Evolutionary conservation across 23 tunicate genomes (phyloP).

Genomic region (Oikopleura albicans): DNA sequence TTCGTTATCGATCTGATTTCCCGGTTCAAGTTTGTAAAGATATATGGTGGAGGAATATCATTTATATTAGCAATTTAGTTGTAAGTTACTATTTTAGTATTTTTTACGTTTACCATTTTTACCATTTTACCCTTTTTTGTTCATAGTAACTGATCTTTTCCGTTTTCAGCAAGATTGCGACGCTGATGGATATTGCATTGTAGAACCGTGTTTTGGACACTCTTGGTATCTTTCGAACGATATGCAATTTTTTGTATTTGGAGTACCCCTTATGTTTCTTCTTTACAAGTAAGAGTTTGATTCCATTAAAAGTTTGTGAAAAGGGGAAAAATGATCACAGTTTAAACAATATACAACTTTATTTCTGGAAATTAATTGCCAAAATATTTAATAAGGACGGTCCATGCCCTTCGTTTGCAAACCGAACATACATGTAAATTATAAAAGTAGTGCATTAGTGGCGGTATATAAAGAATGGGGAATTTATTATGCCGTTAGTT

Average conservation of each 20-base stretch:
- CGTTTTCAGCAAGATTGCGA: slow-evolving; percentile 13
- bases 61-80: slow-evolving; percentile 53
- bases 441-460: no score
- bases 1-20: background rate
- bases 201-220: slow-evolving; percentile 42
- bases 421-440: no score
- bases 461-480: no score
- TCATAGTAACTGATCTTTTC: no score
- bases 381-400: no score
- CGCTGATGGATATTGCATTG: background rate
- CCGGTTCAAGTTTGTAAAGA: slow-evolving; percentile 26
- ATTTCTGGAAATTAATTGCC: no score
- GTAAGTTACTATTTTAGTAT: background rate
- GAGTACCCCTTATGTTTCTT: slow-evolving; percentile 34
- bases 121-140: no score
- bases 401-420: no score
- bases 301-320: no score
- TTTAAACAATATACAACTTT: no score
- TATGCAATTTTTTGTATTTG: slow-evolving; percentile 48
- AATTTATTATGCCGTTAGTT: no score
- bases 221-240: slow-evolving; percentile 86
- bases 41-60: slow-evolving; percentile 49
- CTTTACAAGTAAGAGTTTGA: slow-evolving; percentile 38
- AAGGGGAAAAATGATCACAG: no score
- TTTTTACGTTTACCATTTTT: background rate